phyloP scores from a whole-genome alignment of 1,140 invertebrate species.

The Ephestia elutella region DNA sequence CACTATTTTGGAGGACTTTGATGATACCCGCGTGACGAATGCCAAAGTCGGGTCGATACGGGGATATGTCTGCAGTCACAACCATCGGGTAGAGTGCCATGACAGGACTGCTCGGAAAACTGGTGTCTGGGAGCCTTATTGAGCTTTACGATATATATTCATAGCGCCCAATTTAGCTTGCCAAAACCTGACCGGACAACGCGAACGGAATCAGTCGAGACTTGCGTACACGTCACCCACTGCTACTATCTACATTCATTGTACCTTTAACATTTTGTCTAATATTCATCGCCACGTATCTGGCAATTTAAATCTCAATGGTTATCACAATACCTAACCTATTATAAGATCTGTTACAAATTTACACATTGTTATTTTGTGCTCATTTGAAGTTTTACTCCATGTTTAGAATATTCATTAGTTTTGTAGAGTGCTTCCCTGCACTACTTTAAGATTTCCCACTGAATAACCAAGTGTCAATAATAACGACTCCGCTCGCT shows the following conservation, averaged over 20 bases:
- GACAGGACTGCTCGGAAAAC: slow-evolving; percentile 39
- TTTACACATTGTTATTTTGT: slow-evolving; percentile 59
- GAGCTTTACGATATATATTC: neutral
- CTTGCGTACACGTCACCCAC: slow-evolving; percentile 46
- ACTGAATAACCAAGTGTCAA: slow-evolving; percentile 1
- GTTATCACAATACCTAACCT: slow-evolving; percentile 70
- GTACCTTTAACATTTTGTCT: slow-evolving; percentile 53
- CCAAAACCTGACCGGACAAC: slow-evolving; percentile 26
- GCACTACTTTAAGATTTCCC: neutral
- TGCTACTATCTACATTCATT: slow-evolving; percentile 53
- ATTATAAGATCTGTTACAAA: slow-evolving; percentile 62
- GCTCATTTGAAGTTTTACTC: slow-evolving; percentile 39
- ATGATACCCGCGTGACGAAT: slow-evolving; percentile 16
- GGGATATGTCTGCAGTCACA: slow-evolving; percentile 68
- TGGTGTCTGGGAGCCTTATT: neutral
- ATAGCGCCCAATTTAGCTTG: neutral
- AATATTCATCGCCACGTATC: slow-evolving; percentile 44
- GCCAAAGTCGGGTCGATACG: slow-evolving; percentile 8
- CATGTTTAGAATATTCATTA: slow-evolving; percentile 18
- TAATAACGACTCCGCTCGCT: slow-evolving; percentile 2
- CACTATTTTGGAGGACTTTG: slow-evolving; percentile 19
- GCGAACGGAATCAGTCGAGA: slow-evolving; percentile 41
- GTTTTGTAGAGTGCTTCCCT: neutral
- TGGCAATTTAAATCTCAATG: slow-evolving; percentile 65
- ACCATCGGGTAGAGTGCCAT: slow-evolving; percentile 39